Base-by-base conservation (phyloP, 2,797 vertebrate genomes). In the Pangasius sanitwongsei region DNA sequence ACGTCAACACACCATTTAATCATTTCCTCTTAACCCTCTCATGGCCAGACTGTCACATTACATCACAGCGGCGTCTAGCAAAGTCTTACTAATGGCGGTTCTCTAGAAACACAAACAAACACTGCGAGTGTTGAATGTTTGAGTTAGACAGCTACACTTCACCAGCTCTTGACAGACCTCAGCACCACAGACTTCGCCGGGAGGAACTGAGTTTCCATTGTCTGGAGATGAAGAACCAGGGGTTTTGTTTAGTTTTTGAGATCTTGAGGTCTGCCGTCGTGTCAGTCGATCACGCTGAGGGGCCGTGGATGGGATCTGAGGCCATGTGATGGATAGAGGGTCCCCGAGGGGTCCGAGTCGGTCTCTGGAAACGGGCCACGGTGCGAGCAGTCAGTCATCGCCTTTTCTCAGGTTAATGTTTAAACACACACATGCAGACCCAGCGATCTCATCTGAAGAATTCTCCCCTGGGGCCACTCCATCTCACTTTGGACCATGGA, bases 401-500 rank as follows among this genome's bases (percentile, higher is more conserved):
- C 57, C 57, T 63, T 74, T 83, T 37, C 55, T 89, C 75, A 81
- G 63, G 63, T 44, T 70, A 59, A 89, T 82, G 84, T 82, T 89
- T 63, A 86, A 89, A 92, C 89, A 87, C 69, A 90, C 81, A 75
- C 57, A 37, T 25, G 87, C 78, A 74, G 55, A 65, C 44, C 48
- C 88, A 77, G 67, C 48, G 44, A 59, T 87, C 87, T 53, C 55
- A 63, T 89, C 89, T 93, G 90, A 95, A 94, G 92, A 91, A 92
- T 89, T 91, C 89, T 89, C 95, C 93, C 93, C 37, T 23, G 94
- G 91, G 94, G 91, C 93, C 92, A 94, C 93, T 96, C 91, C 75
- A 89, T 95, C 94, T 95, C 94, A 96, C 95, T 95, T 94, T 92
- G 93, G 93, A 94, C 92, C 93, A 92, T n/a, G 91, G 94, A 94